Base-by-base conservation (phyloP, 2,113 vertebrate species). In the Phyllostomus hastatus region DNA sequence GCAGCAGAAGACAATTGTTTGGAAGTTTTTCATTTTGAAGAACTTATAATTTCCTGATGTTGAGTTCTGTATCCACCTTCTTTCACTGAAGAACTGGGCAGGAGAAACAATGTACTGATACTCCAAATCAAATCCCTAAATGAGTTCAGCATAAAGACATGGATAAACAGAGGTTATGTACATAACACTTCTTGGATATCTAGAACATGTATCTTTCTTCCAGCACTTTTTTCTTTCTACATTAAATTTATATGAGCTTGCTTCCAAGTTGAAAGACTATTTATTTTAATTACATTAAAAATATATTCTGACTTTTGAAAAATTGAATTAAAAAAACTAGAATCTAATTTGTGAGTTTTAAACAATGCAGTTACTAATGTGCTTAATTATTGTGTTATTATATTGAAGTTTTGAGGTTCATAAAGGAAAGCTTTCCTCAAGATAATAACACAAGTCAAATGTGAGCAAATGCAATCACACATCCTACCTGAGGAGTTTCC, bases 231-330 rank as follows among this genome's bases (percentile, higher is more conserved):
- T 70, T 9, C 8, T 70, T 81, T 52, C 33, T 81, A 75, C 57
- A 91, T 80, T 57, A 82, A 48, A 57, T 10, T 91, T 83, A 59
- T 16, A 16, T 83, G n/a, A 80, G 1, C 2, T 75, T 28, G 5
- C 20, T 91, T 95, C 50, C 69, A 64, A 95, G 72, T 92, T 69
- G 69, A 90, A 88, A 20, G 7, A 33, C 57, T 73, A 79, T 70
- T 79, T 31, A 80, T 96, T 12, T 12, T 84, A 93, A 89, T 70
- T 83, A 35, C 84, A 59, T 92, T 90, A 86, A 91, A 94, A 82
- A 59, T 54, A 69, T 7, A 52, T 4, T 73, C 12, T 59, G 28
- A 69, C 16, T 91, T 94, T 93, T 84, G 50, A 95, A 90, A 96
- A 94, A 38, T 17, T 75, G 26, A 83, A 43, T 70, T 94, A 80